Evolutionary conservation across 2,888 invertebrate genomes (phyloP).

Genomic region (Cinara cedri): DNA sequence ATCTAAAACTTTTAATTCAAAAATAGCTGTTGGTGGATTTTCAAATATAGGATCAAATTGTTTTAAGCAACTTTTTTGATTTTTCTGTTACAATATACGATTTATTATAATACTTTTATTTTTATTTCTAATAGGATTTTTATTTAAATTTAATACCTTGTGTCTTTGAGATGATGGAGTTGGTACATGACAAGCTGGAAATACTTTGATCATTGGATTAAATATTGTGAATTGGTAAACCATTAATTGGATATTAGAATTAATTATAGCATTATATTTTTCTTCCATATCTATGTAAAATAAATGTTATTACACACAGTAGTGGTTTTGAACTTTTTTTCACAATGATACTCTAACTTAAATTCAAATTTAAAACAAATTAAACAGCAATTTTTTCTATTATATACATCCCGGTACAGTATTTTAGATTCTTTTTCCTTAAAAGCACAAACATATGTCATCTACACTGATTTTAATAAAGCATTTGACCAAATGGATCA

Average conservation of each 20-base stretch:
- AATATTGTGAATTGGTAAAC: conserved; percentile 59
- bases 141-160: conserved; percentile 26
- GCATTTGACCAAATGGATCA: too few species aligned
- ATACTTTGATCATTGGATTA: conserved; percentile 59
- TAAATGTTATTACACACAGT: not conserved
- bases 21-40: conserved; percentile 41
- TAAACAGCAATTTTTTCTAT: too few species aligned
- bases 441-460: too few species aligned
- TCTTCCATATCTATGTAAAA: conserved; percentile 30
- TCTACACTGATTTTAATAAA: too few species aligned
- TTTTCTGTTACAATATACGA: conserved; percentile 33
- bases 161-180: conserved; percentile 48
- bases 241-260: conserved; percentile 34
- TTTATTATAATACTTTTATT: not conserved
- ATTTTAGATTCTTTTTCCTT: too few species aligned
- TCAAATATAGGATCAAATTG: conserved; percentile 49
- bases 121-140: too few species aligned
- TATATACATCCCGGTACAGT: too few species aligned
- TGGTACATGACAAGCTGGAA: conserved; percentile 59
- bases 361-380: too few species aligned
- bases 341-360: too few species aligned
- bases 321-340: too few species aligned
- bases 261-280: conserved; percentile 13
- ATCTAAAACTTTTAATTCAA: conserved; percentile 52
- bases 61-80: conserved; percentile 49